Base-by-base conservation (phyloP, 2,888 invertebrate genomes). In the Hypena proboscidalis region DNA sequence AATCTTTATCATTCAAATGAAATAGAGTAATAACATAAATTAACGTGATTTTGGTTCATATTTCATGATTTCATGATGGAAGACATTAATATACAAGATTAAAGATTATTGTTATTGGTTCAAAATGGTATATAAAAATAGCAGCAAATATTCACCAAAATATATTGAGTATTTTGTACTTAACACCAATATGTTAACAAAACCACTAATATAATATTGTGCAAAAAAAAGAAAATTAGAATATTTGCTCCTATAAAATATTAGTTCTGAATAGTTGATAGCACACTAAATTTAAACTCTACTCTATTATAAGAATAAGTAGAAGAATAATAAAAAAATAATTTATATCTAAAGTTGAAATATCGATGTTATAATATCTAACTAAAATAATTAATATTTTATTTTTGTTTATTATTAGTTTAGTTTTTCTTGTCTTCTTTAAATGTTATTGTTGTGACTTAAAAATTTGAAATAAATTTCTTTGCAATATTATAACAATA, bases 101-200 rank as follows among this genome's bases (percentile, higher is more conserved):
- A 33, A 63, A 55, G 52, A 63, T 55, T 67, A 67, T 54, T 49
- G 47, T 68, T 63, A 65, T 70, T 62, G 46, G 23, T 35, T 11
- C 22, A 5, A 36, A 46, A 21, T 8, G 6, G 23, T 7, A 29
- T 27, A 1, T 20, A n/a, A n/a, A n/a, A 21, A 17, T 4, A 8
- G 15, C 29, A 41, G 41, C 41, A 41, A 41, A 35, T 23, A 29
- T 34, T 19, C 27, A 6, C 14, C 9, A 19, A 8, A 14, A 11
- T 9, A 1, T 19, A n/a, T n/a, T 30, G 6, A 3, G 9, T 10
- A 9, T 9, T 2, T 13, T 15, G 8, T 21, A 3, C 13, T 13
- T 5, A 11, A 11, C 3, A 9, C 14, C 5, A 4, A n/a, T 14
- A 36, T 4, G 21, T 10, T 2, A 9, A 13, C 10, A 14, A 9